Evolutionary conservation across 2,113 vertebrate species (phyloP).

Genomic region (Menidia beryllina): DNA sequence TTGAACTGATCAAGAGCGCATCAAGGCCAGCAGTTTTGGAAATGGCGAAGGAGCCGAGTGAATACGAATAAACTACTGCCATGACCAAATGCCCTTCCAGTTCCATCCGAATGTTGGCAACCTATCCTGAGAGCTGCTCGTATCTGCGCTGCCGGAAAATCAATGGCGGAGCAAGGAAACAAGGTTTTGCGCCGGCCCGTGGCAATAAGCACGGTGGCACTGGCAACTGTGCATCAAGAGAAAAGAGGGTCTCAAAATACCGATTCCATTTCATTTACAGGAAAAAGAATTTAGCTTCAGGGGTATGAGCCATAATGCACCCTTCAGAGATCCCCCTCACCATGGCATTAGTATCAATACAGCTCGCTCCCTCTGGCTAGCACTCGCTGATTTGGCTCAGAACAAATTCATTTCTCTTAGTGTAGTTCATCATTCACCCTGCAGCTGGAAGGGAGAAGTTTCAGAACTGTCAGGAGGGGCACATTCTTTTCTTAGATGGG

Average conservation of each 20-base stretch:
- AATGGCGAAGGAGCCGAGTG: constrained; percentile 7
- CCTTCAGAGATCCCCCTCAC: constrained; percentile 35
- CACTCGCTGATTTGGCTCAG: constrained; percentile 27
- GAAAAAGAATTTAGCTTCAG: constrained; percentile 53
- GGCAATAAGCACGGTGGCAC: constrained; percentile 33
- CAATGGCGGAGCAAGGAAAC: constrained; percentile 65
- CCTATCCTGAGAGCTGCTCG: constrained; percentile 56
- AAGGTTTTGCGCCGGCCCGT: constrained; percentile 54
- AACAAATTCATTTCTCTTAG: constrained; percentile 35
- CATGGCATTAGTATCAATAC: constrained; percentile 51
- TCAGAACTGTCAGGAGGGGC: constrained; percentile 23
- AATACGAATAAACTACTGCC: constrained; percentile 38
- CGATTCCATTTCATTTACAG: constrained; percentile 33
- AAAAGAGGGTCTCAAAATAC: constrained; percentile 29
- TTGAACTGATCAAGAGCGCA: constrained; percentile 14
- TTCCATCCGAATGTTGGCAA: constrained; percentile 44
- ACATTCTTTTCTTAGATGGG: background rate
- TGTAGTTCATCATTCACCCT: constrained; percentile 26
- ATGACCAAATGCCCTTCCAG: constrained; percentile 52
- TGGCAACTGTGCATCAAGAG: constrained; percentile 50
- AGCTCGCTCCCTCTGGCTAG: constrained; percentile 5
- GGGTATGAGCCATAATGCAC: constrained; percentile 52
- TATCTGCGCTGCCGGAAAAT: constrained; percentile 57
- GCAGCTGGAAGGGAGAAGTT: constrained; percentile 15
- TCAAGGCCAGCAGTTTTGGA: constrained; percentile 3